A percentile compares a stretch with the other conserved stretches of the same genome.
Evolutionary conservation across 1,140 invertebrate genomes (phyloP).

Genomic region (Odontomachus brunneus): DNA sequence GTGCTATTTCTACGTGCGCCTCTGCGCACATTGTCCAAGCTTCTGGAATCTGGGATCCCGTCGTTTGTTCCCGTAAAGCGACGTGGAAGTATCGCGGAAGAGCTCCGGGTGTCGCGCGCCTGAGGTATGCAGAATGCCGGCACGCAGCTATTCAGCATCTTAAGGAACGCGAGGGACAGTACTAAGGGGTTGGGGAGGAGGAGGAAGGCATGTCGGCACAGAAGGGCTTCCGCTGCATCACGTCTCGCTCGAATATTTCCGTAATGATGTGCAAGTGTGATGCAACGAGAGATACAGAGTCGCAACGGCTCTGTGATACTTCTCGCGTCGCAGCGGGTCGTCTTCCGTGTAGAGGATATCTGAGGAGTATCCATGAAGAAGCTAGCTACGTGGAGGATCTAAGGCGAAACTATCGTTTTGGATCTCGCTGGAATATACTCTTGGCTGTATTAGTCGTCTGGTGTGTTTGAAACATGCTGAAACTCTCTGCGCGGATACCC

Average conservation of each 20-base stretch:
- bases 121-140: conserved; percentile 29
- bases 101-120: conserved; percentile 26
- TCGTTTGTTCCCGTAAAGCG: conserved; percentile 37
- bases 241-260: conserved; percentile 38
- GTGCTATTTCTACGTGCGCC: not conserved
- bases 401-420: too few relatives aligned
- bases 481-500: too few relatives aligned
- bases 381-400: too few relatives aligned
- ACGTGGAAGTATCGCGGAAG: conserved; percentile 28
- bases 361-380: not conserved
- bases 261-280: conserved; percentile 51
- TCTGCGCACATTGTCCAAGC: not conserved
- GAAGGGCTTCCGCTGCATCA: not conserved
- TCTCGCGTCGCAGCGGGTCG: conserved; percentile 3
- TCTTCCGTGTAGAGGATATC: conserved; percentile 5
- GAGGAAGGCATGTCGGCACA: too few relatives aligned
- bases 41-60: conserved; percentile 16
- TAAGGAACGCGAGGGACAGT: conserved; percentile 6
- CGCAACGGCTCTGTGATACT: not conserved
- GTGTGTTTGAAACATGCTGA: too few relatives aligned
- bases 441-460: too few relatives aligned
- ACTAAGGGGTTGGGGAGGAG: not conserved
- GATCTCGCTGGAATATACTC: too few relatives aligned
- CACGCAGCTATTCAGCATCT: conserved; percentile 54
- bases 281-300: not conserved